Conservation (phyloP, 1,140 invertebrate species). For the Saccostrea glomerata region DNA sequence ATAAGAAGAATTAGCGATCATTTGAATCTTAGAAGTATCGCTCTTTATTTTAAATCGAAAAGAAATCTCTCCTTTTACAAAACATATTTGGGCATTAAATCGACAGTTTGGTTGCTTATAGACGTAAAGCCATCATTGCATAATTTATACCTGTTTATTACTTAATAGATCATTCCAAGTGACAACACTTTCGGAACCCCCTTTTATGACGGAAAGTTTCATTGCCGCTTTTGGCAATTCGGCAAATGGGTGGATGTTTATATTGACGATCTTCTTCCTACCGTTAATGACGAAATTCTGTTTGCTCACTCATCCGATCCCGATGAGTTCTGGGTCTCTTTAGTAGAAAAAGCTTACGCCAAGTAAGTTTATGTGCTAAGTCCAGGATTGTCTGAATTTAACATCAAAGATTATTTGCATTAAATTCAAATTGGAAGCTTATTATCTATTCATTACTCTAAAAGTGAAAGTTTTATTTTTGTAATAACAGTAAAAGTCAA, state of each 20-base stretch:
- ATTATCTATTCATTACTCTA: background rate
- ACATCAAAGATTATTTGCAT: no score
- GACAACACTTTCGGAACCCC: slow-evolving; percentile 65
- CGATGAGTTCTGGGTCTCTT: slow-evolving; percentile 81
- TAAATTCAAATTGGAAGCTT: no score
- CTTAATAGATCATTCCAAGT: slow-evolving; percentile 69
- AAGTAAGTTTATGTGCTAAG: slow-evolving; percentile 78
- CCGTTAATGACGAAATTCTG: slow-evolving; percentile 76
- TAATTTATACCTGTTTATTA: background rate
- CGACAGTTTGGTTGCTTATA: no score
- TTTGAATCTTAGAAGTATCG: no score
- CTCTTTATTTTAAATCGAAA: background rate
- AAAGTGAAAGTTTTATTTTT: no score
- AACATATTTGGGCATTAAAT: no score
- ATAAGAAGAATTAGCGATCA: no score
- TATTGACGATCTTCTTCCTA: slow-evolving; percentile 80
- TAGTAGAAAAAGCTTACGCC: slow-evolving; percentile 81
- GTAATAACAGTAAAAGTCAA: no score
- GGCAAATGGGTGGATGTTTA: slow-evolving; percentile 80
- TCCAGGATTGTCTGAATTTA: no score
- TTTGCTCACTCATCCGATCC: slow-evolving; percentile 77
- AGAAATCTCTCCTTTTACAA: background rate
- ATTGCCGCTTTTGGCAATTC: slow-evolving; percentile 80
- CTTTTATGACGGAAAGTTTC: slow-evolving; percentile 78
- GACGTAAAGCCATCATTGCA: background rate